Evolutionary conservation across 2,888 invertebrate species (phyloP).

Genomic region (Apamea monoglypha): DNA sequence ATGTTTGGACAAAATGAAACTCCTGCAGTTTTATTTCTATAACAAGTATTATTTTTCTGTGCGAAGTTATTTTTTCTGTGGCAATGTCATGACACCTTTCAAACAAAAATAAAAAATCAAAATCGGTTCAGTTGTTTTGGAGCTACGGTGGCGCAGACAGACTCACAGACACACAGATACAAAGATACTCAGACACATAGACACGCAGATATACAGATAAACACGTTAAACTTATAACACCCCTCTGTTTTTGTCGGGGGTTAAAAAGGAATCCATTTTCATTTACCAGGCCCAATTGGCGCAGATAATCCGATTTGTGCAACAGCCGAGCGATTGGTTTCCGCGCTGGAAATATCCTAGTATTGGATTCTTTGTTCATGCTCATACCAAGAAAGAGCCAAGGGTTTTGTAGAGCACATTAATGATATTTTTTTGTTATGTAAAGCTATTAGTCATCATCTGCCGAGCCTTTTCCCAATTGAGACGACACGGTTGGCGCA

Average conservation of each 20-base stretch:
- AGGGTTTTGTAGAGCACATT: not conserved
- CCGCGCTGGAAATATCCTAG: not conserved
- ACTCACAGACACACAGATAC: too few relatives aligned
- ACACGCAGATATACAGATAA: too few relatives aligned
- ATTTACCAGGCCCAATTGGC: constrained; percentile 6
- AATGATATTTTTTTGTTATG: too few relatives aligned
- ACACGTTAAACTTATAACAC: too few relatives aligned
- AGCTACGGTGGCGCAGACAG: too few relatives aligned
- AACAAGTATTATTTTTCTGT: not conserved
- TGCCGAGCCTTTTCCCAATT: too few relatives aligned
- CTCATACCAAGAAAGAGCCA: not conserved
- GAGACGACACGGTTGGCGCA: too few relatives aligned
- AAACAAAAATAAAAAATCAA: too few relatives aligned
- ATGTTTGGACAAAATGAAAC: not conserved
- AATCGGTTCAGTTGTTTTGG: too few relatives aligned
- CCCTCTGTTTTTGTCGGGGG: too few relatives aligned
- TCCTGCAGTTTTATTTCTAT: not conserved
- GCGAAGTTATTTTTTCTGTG: not conserved
- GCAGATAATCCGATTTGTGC: constrained; percentile 13
- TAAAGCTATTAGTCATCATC: too few relatives aligned
- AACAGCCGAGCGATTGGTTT: not conserved
- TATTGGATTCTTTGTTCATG: not conserved
- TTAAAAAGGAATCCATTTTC: not conserved
- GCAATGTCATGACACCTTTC: not conserved
- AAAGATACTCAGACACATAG: too few relatives aligned